These are phyloP conservation scores for Hipposideros larvatus DNA, from an alignment of 2,797 vertebrate genomes.

Conservation along the genomic window DNA sequence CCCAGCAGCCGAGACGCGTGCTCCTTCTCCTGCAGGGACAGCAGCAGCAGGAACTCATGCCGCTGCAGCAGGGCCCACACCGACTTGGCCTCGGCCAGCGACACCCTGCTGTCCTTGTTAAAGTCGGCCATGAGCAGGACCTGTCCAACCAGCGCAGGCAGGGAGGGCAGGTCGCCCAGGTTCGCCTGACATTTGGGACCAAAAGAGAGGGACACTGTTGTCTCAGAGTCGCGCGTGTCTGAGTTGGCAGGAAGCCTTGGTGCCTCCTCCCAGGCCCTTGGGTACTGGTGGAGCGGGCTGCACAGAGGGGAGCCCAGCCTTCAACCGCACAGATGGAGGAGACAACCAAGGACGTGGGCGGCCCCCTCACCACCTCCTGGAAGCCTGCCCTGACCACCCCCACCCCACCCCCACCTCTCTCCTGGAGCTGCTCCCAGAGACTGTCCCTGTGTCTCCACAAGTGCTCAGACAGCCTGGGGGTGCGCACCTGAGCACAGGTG, in stretches of 20 bases:
- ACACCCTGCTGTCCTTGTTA: slow-evolving; percentile 94
- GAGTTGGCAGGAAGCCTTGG: background rate
- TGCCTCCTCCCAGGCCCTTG: no score
- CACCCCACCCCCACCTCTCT: background rate
- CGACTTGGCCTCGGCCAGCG: slow-evolving; percentile 97
- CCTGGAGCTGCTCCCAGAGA: background rate
- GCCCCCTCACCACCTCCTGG: background rate
- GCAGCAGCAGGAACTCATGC: slow-evolving; percentile 96
- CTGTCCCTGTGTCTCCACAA: background rate
- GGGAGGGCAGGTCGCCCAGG: slow-evolving; percentile 95
- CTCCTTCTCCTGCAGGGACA: slow-evolving; percentile 95
- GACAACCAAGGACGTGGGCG: fast-evolving
- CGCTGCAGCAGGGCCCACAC: slow-evolving; percentile 97
- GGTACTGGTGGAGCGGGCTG: fast-evolving
- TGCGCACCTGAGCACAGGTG: background rate
- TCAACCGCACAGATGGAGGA: fast-evolving
- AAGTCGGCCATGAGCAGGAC: slow-evolving; percentile 95
- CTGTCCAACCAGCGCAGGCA: slow-evolving; percentile 91
- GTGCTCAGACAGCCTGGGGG: no score
- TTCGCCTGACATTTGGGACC: slow-evolving; percentile 89
- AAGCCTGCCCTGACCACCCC: background rate
- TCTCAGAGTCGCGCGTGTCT: fast-evolving
- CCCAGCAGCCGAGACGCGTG: slow-evolving; percentile 95
- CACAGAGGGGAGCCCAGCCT: background rate
- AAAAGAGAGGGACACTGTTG: background rate